phyloP scores from a whole-genome alignment of 2,113 vertebrate species.

The Salvelinus fontinalis region DNA sequence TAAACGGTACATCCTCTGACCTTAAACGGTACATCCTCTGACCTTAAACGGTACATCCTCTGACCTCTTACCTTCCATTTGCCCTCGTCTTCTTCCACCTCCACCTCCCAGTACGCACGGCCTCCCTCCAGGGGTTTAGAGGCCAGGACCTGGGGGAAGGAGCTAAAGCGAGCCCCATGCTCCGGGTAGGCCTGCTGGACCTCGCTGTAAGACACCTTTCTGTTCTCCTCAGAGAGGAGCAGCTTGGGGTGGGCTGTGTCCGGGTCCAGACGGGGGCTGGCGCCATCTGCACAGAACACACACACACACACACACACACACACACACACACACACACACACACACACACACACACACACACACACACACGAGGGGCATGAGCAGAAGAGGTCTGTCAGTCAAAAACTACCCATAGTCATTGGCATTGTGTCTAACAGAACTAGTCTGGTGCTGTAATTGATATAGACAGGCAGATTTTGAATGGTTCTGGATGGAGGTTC shows the following conservation, averaged over 20 bases:
- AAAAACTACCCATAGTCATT: too few species aligned
- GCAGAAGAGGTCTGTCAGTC: too few species aligned
- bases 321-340: too few species aligned
- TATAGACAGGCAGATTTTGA: too few species aligned
- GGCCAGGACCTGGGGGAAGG: constrained; percentile 75
- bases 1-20: too few species aligned
- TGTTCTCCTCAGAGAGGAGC: constrained; percentile 66
- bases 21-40: too few species aligned
- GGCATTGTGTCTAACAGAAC: too few species aligned
- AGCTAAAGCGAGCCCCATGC: constrained; percentile 67
- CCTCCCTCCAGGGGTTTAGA: constrained; percentile 43
- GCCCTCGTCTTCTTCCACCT: constrained; percentile 63
- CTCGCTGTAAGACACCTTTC: constrained; percentile 65
- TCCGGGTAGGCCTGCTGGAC: constrained; percentile 61
- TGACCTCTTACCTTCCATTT: constrained; percentile 65
- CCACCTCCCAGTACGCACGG: constrained; percentile 77
- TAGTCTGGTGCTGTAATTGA: too few species aligned
- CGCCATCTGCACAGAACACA: constrained; percentile 65
- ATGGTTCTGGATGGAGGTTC: too few species aligned
- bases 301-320: neutral
- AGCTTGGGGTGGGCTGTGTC: constrained; percentile 76
- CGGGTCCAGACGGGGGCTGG: constrained; percentile 61
- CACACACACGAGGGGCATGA: too few species aligned
- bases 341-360: neutral
- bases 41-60: too few species aligned